Conservation (phyloP, 2,113 vertebrate genomes). For the Dasyornis broadbenti region DNA sequence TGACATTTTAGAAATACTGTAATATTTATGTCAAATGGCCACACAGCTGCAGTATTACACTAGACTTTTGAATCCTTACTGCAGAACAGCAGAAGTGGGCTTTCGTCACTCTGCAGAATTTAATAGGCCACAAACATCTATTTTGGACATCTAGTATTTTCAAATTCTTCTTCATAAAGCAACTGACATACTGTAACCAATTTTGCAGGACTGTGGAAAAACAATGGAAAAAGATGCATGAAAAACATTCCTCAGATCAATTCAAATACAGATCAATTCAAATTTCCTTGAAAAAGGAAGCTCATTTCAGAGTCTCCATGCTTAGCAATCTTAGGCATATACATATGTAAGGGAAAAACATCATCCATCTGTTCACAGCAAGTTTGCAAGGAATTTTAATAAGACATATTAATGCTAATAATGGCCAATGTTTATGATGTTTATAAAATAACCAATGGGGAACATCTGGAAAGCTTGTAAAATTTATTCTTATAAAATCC, state of each 20-base stretch:
- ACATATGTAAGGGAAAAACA: background rate
- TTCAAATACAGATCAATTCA: background rate
- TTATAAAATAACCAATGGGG: slow-evolving; percentile 5
- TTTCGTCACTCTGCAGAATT: background rate
- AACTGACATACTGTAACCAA: background rate
- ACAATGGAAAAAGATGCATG: background rate
- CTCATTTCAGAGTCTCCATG: background rate
- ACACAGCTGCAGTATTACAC: slow-evolving; percentile 11
- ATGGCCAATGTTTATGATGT: background rate
- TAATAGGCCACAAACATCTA: background rate
- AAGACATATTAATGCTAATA: slow-evolving; percentile 20
- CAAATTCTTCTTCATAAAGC: background rate
- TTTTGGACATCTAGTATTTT: background rate
- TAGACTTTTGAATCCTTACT: background rate
- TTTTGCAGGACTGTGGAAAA: background rate
- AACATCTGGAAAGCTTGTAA: background rate
- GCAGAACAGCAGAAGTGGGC: background rate
- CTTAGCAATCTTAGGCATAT: background rate
- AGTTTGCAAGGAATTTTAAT: slow-evolving; percentile 13
- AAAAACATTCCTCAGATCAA: background rate
- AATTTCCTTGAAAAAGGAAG: background rate
- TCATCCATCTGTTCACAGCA: background rate
- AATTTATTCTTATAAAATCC: background rate
- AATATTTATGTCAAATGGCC: slow-evolving; percentile 7
- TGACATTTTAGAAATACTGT: background rate